These are phyloP conservation scores for Odontocolon sp. DNA, from an alignment of 2,888 invertebrate species.

Conservation along the genomic window DNA sequence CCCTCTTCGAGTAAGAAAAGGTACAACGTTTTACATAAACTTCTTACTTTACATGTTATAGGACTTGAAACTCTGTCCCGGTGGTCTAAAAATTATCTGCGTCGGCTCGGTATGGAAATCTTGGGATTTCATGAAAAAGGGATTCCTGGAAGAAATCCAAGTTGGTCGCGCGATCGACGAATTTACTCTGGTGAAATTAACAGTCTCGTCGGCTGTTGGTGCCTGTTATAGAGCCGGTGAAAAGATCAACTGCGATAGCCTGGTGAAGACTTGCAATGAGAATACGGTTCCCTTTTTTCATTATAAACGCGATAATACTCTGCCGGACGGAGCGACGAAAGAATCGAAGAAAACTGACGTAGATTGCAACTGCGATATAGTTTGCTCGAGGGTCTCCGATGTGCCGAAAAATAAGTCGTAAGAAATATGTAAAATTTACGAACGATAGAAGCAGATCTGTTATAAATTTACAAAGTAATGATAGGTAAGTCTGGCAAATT, in stretches of 20 bases:
- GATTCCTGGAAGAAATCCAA: constrained; percentile 84
- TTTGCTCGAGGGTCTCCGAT: not conserved
- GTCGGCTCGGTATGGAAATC: constrained; percentile 98
- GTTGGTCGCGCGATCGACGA: constrained; percentile 81
- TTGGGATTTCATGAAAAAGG: constrained; percentile 90
- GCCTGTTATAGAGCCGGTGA: constrained; percentile 93
- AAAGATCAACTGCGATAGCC: constrained; percentile 84
- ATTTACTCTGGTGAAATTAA: constrained; percentile 86
- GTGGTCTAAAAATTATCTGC: constrained; percentile 90
- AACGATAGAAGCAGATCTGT: no score
- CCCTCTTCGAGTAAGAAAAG: no score
- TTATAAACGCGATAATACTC: constrained; percentile 78
- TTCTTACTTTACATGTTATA: constrained; percentile 67
- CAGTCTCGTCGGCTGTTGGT: constrained; percentile 90
- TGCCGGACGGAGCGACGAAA: not conserved
- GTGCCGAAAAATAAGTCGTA: no score
- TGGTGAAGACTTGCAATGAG: constrained; percentile 86
- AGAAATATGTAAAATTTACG: no score
- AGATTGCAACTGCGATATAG: not conserved
- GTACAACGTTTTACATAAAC: no score
- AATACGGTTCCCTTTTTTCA: constrained; percentile 87
- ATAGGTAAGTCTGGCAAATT: no score
- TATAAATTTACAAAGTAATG: no score
- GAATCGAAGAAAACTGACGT: not conserved
- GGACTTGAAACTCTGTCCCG: constrained; percentile 81